These are phyloP conservation scores for Turnix velox DNA, from an alignment of 2,113 vertebrate species.

Conservation along the genomic window DNA sequence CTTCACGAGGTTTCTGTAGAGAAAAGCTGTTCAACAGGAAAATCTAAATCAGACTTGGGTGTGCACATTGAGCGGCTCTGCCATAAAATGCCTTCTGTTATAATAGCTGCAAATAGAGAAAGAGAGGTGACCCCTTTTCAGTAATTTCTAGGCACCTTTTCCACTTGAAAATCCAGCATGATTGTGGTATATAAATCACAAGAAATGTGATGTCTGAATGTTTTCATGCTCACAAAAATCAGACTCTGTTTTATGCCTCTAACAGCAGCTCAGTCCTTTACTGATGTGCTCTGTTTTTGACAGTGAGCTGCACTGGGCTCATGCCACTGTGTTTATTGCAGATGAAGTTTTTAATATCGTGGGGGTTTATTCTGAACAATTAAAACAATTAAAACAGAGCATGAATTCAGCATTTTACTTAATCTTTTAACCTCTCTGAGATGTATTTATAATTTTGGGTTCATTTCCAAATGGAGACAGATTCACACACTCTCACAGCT, in stretches of 20 bases:
- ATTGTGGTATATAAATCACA: neutral
- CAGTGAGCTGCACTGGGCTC: neutral
- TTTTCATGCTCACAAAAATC: neutral
- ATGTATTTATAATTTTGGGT: constrained; percentile 40
- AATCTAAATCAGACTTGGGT: neutral
- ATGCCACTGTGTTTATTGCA: neutral
- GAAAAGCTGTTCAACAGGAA: constrained; percentile 13
- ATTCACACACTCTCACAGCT: constrained; percentile 55
- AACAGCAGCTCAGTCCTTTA: neutral
- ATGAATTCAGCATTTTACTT: neutral
- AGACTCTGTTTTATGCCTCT: neutral
- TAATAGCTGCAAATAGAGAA: neutral
- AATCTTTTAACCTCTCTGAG: neutral
- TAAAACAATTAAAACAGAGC: constrained; percentile 37
- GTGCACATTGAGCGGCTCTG: neutral
- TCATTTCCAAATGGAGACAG: constrained; percentile 36
- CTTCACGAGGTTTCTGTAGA: constrained; percentile 15
- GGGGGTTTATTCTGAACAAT: constrained; percentile 23
- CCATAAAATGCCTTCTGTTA: neutral
- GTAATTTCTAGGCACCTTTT: constrained; percentile 21
- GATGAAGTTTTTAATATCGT: neutral
- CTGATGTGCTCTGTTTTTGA: neutral
- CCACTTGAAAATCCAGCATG: neutral
- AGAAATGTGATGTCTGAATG: neutral
- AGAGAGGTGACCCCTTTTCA: neutral